These are phyloP conservation scores for Exocentrus adspersus DNA, from an alignment of 2,888 invertebrate genomes.

Conservation along the genomic window DNA sequence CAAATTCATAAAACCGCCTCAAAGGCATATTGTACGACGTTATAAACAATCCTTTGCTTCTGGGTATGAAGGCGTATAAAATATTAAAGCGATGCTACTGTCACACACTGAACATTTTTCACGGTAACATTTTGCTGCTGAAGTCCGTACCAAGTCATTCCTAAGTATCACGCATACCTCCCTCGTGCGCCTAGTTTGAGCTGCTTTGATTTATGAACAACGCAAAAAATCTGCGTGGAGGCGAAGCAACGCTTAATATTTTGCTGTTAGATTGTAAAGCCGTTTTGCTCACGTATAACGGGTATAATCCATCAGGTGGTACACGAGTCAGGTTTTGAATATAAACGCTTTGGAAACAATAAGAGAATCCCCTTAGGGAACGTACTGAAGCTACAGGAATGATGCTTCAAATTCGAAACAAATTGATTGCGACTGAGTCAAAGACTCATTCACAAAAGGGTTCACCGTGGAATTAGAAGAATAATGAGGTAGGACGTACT, in stretches of 20 bases:
- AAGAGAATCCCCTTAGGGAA: conserved; percentile 20
- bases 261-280: conserved; percentile 46
- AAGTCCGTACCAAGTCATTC: background rate
- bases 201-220: conserved; percentile 15
- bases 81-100: conserved; percentile 45
- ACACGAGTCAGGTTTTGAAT: conserved; percentile 28
- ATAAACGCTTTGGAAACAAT: conserved; percentile 32
- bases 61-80: conserved; percentile 49
- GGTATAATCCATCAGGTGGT: conserved; percentile 25
- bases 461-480: no score
- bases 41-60: conserved; percentile 52
- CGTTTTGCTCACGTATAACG: conserved; percentile 34
- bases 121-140: background rate
- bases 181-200: conserved; percentile 17
- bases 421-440: no score
- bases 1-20: conserved; percentile 43
- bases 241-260: conserved; percentile 48
- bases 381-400: no score
- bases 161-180: conserved; percentile 2
- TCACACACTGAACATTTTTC: conserved; percentile 28
- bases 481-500: no score
- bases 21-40: conserved; percentile 48
- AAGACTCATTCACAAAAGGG: no score
- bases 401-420: no score
- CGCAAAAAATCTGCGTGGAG: conserved; percentile 48